Conservation (phyloP, 2,888 invertebrate species). For the Nemotelus nigrinus region DNA sequence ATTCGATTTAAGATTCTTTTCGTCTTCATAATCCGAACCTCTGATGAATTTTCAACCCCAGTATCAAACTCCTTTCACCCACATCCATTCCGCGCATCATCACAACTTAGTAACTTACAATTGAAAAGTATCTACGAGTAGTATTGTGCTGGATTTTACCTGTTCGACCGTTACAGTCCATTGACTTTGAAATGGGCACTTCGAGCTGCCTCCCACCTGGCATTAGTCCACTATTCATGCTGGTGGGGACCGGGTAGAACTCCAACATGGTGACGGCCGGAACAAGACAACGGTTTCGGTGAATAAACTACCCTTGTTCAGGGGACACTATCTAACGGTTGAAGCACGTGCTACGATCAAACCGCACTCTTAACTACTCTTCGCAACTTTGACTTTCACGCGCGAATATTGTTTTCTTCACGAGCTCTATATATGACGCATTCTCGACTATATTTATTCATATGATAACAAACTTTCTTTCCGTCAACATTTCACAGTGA, state of each 20-base stretch:
- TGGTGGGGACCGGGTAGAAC: constrained; percentile 61
- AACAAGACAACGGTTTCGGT: not conserved
- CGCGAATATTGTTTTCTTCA: not conserved
- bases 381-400: not conserved
- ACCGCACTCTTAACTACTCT: not conserved
- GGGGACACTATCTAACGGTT: constrained; percentile 1
- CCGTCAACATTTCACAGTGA: too few species aligned
- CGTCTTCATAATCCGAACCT: constrained; percentile 14
- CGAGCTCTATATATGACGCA: not conserved
- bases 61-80: not conserved
- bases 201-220: constrained; percentile 47
- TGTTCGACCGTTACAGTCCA: constrained; percentile 72
- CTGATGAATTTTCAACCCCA: constrained; percentile 9
- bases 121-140: constrained; percentile 1
- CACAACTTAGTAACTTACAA: not conserved
- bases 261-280: constrained; percentile 45
- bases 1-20: not conserved
- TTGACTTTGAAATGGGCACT: constrained; percentile 67
- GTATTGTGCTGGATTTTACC: constrained; percentile 64
- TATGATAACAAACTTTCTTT: too few species aligned
- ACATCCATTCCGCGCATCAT: not conserved
- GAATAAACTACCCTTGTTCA: not conserved
- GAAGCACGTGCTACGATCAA: constrained; percentile 30
- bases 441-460: too few species aligned
- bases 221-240: constrained; percentile 49